Conservation (phyloP, 2,113 vertebrate genomes). For the Ciconia stormi region DNA sequence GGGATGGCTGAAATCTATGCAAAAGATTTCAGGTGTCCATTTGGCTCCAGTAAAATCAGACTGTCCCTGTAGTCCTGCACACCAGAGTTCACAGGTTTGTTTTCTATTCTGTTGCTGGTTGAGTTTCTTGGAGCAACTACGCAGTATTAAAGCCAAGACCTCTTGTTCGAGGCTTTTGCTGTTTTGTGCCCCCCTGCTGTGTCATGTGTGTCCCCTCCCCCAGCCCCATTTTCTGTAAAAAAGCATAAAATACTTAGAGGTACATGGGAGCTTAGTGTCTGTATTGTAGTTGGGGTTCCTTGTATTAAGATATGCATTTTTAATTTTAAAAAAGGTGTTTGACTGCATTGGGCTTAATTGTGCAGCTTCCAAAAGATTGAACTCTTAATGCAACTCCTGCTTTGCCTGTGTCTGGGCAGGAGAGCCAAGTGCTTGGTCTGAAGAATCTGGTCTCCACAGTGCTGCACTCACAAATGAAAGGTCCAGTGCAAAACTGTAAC, state of each 20-base stretch:
- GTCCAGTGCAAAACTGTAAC: not conserved
- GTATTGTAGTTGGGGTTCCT: not conserved
- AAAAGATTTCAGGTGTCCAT: not conserved
- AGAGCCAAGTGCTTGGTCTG: not conserved
- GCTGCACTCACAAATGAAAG: not conserved
- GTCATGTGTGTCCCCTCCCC: not conserved
- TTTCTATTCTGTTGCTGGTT: not conserved
- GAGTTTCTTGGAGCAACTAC: not conserved
- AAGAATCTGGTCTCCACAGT: not conserved
- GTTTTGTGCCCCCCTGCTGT: not conserved
- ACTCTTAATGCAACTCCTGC: not conserved
- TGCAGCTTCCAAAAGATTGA: not conserved
- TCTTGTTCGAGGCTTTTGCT: not conserved
- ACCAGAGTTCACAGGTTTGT: not conserved
- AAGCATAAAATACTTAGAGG: not conserved
- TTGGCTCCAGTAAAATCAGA: not conserved
- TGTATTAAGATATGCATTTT: not conserved
- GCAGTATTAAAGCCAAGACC: not conserved
- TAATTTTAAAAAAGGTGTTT: not conserved
- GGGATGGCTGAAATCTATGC: not conserved
- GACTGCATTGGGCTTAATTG: not conserved
- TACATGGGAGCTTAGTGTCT: not conserved
- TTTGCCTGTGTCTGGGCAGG: not conserved
- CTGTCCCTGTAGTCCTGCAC: not conserved
- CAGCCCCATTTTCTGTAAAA: fast-evolving